A percentile compares a stretch with the other conserved stretches of the same genome.
phyloP scores from a whole-genome alignment of 2,888 invertebrate genomes.

The Carpatolechia fugitivella region DNA sequence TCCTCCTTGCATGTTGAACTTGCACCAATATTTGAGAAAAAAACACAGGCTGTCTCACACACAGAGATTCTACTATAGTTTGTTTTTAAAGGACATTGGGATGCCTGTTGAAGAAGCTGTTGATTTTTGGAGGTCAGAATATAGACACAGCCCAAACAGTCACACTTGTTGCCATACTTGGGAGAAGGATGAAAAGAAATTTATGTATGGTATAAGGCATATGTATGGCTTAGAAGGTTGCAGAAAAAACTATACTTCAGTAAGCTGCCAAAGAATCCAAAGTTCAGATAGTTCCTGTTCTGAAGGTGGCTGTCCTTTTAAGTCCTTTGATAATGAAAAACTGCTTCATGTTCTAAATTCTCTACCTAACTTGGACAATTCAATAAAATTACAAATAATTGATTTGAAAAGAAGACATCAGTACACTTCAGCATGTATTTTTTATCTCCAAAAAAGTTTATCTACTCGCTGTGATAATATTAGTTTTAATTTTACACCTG shows the following conservation, averaged over 20 bases:
- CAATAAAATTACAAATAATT: conserved; percentile 46
- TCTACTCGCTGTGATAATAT: conserved; percentile 42
- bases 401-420: conserved; percentile 42
- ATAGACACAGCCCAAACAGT: conserved; percentile 68
- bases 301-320: conserved; percentile 83
- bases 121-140: conserved; percentile 82
- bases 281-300: conserved; percentile 66
- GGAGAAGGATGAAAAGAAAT: conserved; percentile 81
- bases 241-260: conserved; percentile 80
- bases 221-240: conserved; percentile 86
- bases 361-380: conserved; percentile 27
- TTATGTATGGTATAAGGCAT: conserved; percentile 83
- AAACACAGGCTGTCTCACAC: conserved; percentile 83
- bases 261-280: conserved; percentile 80
- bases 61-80: conserved; percentile 81
- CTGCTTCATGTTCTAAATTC: conserved; percentile 53
- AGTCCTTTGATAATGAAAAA: conserved; percentile 71
- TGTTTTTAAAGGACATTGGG: conserved; percentile 86
- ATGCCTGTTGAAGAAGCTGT: conserved; percentile 82
- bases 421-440: conserved; percentile 52
- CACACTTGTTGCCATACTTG: conserved; percentile 81
- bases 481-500: conserved; percentile 63
- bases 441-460: conserved; percentile 36
- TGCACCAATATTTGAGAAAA: conserved; percentile 72
- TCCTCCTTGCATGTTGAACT: conserved; percentile 83